These are phyloP conservation scores for Pipistrellus pipistrellus DNA, from an alignment of 2,797 vertebrate species.

Conservation along the genomic window DNA sequence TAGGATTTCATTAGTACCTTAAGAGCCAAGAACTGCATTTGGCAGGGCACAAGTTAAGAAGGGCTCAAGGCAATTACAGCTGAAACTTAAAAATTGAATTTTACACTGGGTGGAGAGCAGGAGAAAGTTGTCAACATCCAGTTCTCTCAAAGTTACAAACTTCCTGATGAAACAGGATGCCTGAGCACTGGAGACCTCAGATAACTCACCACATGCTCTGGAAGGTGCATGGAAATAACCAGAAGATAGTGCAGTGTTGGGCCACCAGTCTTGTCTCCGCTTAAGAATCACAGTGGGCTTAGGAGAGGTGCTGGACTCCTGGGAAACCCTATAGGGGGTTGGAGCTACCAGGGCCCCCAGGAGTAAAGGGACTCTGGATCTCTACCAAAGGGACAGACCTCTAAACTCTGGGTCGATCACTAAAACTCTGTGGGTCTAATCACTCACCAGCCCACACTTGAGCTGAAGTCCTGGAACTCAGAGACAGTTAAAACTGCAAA, in stretches of 20 bases:
- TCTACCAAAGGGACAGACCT: not conserved
- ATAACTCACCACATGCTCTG: not conserved
- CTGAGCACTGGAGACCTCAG: not conserved
- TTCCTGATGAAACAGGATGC: not conserved
- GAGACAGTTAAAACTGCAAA: not conserved
- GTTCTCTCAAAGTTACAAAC: conserved; percentile 52
- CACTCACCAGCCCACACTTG: not conserved
- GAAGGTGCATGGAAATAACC: not conserved
- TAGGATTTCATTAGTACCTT: conserved; percentile 31
- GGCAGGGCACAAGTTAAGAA: conserved; percentile 35
- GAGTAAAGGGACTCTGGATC: not conserved
- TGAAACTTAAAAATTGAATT: conserved; percentile 65
- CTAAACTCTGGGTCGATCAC: not conserved
- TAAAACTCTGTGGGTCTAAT: not conserved
- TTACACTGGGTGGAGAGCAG: not conserved
- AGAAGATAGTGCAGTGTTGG: not conserved
- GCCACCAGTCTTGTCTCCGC: not conserved
- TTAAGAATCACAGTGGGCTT: not conserved
- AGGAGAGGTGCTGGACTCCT: not conserved
- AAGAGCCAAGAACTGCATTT: conserved; percentile 38
- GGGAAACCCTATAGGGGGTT: not conserved
- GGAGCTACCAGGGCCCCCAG: too few species aligned
- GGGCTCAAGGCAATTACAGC: conserved; percentile 54
- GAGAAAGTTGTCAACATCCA: conserved; percentile 18
- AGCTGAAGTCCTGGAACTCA: not conserved